Evolutionary conservation across 92 coral and sea anemone species (phyloP).

Genomic region (Phymanthus crucifer): DNA sequence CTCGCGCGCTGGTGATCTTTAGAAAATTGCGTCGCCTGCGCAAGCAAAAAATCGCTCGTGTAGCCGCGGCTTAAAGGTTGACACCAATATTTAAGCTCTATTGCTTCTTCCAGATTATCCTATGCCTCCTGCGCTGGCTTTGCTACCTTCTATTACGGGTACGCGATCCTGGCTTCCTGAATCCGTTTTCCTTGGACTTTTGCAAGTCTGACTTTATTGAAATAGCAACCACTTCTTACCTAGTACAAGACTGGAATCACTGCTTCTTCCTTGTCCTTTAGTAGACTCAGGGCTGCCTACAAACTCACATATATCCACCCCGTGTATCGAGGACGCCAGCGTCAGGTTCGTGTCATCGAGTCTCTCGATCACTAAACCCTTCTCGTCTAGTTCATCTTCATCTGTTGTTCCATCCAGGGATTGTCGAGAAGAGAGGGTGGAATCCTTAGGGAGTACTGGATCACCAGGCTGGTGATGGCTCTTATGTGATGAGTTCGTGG

Average conservation of each 20-base stretch:
- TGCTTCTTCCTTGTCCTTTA: conserved; percentile 22
- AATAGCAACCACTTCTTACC: conserved; percentile 29
- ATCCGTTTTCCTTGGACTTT: too few species aligned
- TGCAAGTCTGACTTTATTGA: background rate
- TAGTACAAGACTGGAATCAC: conserved; percentile 71
- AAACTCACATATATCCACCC: conserved; percentile 80
- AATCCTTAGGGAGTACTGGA: background rate
- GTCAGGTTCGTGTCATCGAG: conserved; percentile 77
- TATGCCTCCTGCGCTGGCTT: too few species aligned
- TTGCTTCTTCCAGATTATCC: too few species aligned
- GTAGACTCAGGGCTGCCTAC: conserved; percentile 56
- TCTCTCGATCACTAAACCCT: conserved; percentile 1
- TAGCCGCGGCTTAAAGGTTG: too few species aligned
- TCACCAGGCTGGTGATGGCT: background rate
- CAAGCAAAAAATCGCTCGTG: too few species aligned
- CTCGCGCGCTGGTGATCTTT: too few species aligned
- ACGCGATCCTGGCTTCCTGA: too few species aligned
- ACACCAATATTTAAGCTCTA: too few species aligned
- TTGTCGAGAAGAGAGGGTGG: background rate
- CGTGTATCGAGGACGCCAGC: conserved; percentile 72
- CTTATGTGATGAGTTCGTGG: background rate
- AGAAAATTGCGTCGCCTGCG: too few species aligned
- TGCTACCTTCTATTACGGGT: too few species aligned
- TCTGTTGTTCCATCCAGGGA: background rate
- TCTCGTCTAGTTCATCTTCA: conserved; percentile 5